Base-by-base conservation (phyloP, 1,140 invertebrate species). In the Cataglyphis hispanica region DNA sequence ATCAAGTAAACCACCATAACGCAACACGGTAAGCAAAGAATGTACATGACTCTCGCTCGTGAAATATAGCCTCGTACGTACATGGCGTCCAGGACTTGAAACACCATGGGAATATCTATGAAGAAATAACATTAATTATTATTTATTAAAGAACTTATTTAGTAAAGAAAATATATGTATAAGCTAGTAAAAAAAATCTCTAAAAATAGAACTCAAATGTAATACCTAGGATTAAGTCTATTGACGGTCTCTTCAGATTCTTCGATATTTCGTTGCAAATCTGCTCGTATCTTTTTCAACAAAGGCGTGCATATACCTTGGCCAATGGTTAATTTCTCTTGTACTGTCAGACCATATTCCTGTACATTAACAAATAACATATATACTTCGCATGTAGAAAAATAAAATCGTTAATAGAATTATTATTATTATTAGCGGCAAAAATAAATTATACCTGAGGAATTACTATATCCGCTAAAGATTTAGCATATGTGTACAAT, bases 21-120 rank as follows among this genome's bases (percentile, higher is more conserved):
- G 96, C 40, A 99, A 96, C 74, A 99, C 98, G 11, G 99, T 99
- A 63, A 99, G 96, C 75, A 99, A 95, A 7, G 99, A 99, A 95
- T 99, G 99, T 81, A 99, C 98, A 95, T 99, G 99, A 94, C 98
- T 99, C 96, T 99, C 99, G 94, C 98, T 99, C 5, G 99, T 99
- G 93, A 99, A 99, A 95, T 99, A 99, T 4, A 99, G 95, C 16
- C 99, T 96, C 1, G 99, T 99, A 43, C 99, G 96, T 5, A 99
- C 99, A 96, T 99, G 99, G 67, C 99, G 96, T 67, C 99, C 98
- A 66, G 99, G 99, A 94, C 99, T 99, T 64, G 98, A 98, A 66
- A 99, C 99, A 66, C 99, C 99, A 95, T 99, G 98, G 8, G 99
- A 99, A 95, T 99, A 99, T 90, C 98, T 98, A 8, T 72, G 69